Percentiles rank a stretch among this genome's conserved stretches.
Conservation (phyloP, 2,888 invertebrate species). For the Phania funesta region DNA sequence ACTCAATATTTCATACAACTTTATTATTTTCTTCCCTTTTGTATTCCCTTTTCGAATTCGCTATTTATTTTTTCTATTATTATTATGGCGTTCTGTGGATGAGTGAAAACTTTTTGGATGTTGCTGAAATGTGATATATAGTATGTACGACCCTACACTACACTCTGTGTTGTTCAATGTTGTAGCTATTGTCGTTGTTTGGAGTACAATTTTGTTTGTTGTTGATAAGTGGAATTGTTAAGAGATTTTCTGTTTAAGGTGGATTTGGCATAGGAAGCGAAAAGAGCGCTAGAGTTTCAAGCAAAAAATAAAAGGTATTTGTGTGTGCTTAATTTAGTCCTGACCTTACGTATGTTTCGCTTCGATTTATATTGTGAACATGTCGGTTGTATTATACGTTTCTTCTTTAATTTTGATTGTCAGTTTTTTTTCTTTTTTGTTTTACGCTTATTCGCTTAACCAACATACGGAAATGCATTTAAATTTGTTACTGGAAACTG, state of each 20-base stretch:
- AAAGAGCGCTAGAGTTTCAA: background rate
- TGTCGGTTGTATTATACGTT: slow-evolving; percentile 39
- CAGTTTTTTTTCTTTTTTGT: slow-evolving; percentile 32
- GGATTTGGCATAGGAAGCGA: slow-evolving; percentile 13
- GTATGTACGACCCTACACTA: slow-evolving; percentile 36
- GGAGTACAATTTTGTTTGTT: slow-evolving; percentile 37
- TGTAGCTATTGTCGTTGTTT: slow-evolving; percentile 37
- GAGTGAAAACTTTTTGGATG: slow-evolving; percentile 30
- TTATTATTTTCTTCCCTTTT: slow-evolving; percentile 24
- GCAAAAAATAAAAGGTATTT: slow-evolving; percentile 10
- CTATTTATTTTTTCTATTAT: background rate
- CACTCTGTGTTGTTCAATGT: slow-evolving; percentile 14
- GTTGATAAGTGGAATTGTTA: slow-evolving; percentile 44
- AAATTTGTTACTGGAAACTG: slow-evolving; percentile 29
- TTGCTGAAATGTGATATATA: slow-evolving; percentile 59
- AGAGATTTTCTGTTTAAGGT: slow-evolving; percentile 45
- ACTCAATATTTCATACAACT: slow-evolving; percentile 42
- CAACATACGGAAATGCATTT: slow-evolving; percentile 64
- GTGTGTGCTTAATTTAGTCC: slow-evolving; percentile 47
- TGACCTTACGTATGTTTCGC: background rate
- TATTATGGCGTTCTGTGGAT: background rate
- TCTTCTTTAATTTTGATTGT: slow-evolving; percentile 60
- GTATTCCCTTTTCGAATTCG: background rate
- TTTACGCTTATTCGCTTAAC: slow-evolving; percentile 31
- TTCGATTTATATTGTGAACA: slow-evolving; percentile 20